phyloP scores from a whole-genome alignment of 2,113 vertebrate genomes.

The Gnathonemus echidnorhynchus region DNA sequence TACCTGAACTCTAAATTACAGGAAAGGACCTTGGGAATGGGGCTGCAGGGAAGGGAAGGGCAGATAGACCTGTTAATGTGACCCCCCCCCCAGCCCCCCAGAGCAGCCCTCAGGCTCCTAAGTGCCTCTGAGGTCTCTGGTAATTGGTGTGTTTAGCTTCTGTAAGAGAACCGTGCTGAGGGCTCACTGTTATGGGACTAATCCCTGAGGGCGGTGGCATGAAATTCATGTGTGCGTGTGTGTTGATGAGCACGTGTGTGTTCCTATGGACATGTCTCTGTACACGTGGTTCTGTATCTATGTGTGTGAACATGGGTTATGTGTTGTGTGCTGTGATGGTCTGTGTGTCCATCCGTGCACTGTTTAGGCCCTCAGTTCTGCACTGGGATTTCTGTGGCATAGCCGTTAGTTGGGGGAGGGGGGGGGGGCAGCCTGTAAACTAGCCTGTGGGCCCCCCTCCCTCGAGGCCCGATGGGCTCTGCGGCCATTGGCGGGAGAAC shows the following conservation, averaged over 20 bases:
- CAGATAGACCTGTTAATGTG: conserved; percentile 4
- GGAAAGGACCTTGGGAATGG: conserved; percentile 1
- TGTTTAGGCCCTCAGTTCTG: background rate
- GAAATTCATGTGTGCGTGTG: background rate
- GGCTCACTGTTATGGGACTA: background rate
- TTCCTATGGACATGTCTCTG: background rate
- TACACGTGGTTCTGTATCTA: background rate
- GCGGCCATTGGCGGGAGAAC: background rate
- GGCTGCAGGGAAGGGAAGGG: background rate
- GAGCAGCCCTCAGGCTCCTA: background rate
- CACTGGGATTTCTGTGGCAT: background rate
- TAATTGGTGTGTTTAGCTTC: background rate
- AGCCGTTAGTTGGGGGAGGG: background rate
- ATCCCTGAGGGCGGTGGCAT: background rate
- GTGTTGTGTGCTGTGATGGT: background rate
- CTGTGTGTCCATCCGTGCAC: background rate
- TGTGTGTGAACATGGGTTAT: background rate
- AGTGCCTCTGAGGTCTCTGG: background rate
- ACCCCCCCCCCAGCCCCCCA: background rate
- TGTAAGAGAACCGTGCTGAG: background rate
- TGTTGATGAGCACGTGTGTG: background rate
- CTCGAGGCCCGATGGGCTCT: background rate
- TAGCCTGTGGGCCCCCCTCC: background rate
- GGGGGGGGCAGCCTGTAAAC: background rate
- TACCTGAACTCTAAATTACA: conserved; percentile 14